These are phyloP conservation scores for Hemiscyllium ocellatum DNA, from an alignment of 2,113 vertebrate species.

Conservation along the genomic window DNA sequence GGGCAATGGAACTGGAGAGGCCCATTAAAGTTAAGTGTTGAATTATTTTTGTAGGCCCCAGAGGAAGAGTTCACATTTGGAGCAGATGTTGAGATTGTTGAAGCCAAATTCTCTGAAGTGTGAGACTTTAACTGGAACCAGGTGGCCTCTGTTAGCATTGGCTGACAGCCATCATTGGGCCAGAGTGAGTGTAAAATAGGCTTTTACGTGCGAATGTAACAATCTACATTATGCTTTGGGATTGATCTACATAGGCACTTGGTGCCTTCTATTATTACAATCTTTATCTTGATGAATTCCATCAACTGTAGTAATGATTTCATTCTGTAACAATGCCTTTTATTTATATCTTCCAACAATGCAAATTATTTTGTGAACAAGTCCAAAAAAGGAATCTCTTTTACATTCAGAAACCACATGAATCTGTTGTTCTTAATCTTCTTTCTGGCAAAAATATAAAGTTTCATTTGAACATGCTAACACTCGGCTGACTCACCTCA, in stretches of 20 bases:
- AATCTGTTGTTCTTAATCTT: constrained; percentile 12
- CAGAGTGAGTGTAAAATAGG: constrained; percentile 46
- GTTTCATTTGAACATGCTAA: background rate
- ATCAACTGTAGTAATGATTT: background rate
- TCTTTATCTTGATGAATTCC: constrained; percentile 25
- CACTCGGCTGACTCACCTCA: background rate
- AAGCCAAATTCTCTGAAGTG: constrained; percentile 43
- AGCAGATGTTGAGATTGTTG: constrained; percentile 53
- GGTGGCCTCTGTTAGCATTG: constrained; percentile 65
- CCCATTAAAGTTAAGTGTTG: background rate
- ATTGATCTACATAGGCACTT: constrained; percentile 35
- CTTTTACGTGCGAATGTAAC: constrained; percentile 39
- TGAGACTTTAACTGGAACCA: constrained; percentile 64
- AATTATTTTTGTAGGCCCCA: background rate
- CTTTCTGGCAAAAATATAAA: background rate
- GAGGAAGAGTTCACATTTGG: constrained; percentile 49
- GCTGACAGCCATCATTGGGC: constrained; percentile 47
- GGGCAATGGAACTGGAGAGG: background rate
- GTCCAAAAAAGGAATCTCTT: constrained; percentile 26
- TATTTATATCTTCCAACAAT: constrained; percentile 22
- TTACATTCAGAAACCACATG: background rate
- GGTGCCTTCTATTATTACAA: background rate
- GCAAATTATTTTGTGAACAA: constrained; percentile 25
- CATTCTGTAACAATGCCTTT: constrained; percentile 2
- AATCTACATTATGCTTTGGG: constrained; percentile 44